Conservation (phyloP, 2,797 vertebrate species). For the Macropus fuliginosus region DNA sequence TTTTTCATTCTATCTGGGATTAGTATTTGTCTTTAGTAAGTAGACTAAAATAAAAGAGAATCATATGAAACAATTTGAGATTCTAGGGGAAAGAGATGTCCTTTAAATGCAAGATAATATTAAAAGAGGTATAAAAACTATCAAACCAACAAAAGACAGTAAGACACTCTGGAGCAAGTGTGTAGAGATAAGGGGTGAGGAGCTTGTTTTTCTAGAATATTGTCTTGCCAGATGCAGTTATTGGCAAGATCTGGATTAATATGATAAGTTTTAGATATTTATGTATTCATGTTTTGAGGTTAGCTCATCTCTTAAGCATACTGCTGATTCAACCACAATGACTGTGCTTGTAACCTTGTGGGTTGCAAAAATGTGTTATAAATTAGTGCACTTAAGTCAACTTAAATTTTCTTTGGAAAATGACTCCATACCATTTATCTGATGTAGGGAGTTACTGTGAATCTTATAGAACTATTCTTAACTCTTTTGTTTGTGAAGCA, state of each 20-base stretch:
- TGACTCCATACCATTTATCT: background rate
- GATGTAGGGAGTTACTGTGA: background rate
- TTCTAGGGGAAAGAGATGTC: background rate
- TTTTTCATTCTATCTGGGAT: background rate
- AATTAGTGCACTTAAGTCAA: background rate
- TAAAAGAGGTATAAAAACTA: slow-evolving; percentile 21
- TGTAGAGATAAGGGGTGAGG: background rate
- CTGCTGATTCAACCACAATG: background rate
- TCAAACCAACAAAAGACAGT: background rate
- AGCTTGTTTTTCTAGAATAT: background rate
- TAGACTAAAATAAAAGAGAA: background rate
- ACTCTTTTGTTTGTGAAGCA: slow-evolving; percentile 20
- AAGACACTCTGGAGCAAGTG: background rate
- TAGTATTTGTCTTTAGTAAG: background rate
- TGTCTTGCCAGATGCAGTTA: background rate
- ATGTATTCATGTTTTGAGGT: background rate
- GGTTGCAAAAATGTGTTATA: background rate
- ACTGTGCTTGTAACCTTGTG: background rate
- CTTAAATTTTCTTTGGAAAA: slow-evolving; percentile 2
- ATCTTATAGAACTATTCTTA: background rate
- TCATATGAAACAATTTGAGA: background rate
- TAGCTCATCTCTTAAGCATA: background rate
- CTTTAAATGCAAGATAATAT: background rate
- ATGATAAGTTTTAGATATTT: background rate
- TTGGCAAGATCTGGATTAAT: background rate